Percentiles rank a stretch among this genome's conserved stretches.
Evolutionary conservation across 92 coral and sea anemone species (phyloP).

Genomic region (Phenganax marumi): DNA sequence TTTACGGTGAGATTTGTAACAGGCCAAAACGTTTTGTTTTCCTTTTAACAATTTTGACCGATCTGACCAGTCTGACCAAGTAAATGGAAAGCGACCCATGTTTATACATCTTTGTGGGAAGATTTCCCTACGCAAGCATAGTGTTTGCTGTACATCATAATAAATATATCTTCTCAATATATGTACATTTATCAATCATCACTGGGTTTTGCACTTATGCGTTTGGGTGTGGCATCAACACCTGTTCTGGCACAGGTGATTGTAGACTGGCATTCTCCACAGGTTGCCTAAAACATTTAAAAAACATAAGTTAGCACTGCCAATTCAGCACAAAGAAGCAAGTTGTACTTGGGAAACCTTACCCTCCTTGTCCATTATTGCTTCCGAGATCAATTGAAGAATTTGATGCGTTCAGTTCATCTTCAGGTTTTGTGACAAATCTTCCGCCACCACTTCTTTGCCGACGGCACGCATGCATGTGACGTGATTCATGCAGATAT

Average conservation of each 20-base stretch:
- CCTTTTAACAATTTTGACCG: no score
- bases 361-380: constrained; percentile 1
- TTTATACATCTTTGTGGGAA: not conserved
- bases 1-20: no score
- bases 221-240: constrained; percentile 22
- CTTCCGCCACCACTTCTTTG: constrained; percentile 94
- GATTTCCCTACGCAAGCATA: not conserved
- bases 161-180: constrained; percentile 21
- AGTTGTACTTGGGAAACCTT: not conserved
- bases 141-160: not conserved
- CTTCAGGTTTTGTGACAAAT: constrained; percentile 83
- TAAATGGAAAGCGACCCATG: no score
- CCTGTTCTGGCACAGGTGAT: constrained; percentile 18
- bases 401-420: not conserved
- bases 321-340: not conserved
- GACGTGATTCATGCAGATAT: constrained; percentile 99
- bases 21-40: no score
- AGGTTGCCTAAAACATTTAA: not conserved
- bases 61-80: no score
- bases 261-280: not conserved
- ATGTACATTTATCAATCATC: constrained; percentile 3
- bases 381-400: not conserved
- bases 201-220: not conserved
- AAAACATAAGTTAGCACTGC: not conserved
- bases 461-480: constrained; percentile 96